Evolutionary conservation across 2,113 vertebrate genomes (phyloP).

Genomic region (Eretmochelys imbricata): DNA sequence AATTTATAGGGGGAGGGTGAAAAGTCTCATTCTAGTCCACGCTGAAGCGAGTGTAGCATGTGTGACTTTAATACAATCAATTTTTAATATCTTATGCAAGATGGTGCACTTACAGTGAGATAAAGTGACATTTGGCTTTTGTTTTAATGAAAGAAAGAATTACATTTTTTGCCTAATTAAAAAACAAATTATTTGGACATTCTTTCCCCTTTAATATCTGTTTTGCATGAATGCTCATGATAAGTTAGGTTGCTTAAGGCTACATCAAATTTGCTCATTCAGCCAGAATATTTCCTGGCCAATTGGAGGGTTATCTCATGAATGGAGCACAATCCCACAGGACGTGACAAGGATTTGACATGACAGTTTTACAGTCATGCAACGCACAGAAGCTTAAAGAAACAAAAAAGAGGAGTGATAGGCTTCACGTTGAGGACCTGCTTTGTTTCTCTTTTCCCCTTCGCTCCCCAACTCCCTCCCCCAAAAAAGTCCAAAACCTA

Average conservation of each 20-base stretch:
- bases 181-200: constrained; percentile 33
- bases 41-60: background rate
- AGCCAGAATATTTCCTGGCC: constrained; percentile 56
- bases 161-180: background rate
- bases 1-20: background rate
- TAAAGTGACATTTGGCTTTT: background rate
- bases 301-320: constrained; percentile 27
- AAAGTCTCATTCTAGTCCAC: background rate
- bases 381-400: constrained; percentile 48
- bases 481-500: background rate
- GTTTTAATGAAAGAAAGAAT: constrained; percentile 6
- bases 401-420: constrained; percentile 9
- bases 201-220: background rate
- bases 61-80: background rate
- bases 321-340: background rate
- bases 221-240: constrained; percentile 49
- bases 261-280: constrained; percentile 42
- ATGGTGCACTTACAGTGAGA: background rate
- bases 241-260: constrained; percentile 62
- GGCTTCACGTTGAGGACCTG: background rate
- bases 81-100: constrained; percentile 18
- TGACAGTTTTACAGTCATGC: constrained; percentile 73
- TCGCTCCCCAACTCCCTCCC: background rate
- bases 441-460: background rate
- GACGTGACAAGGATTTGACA: constrained; percentile 73